These are phyloP conservation scores for Pipistrellus pygmaeus DNA, from an alignment of 2,797 vertebrate species.

Conservation along the genomic window DNA sequence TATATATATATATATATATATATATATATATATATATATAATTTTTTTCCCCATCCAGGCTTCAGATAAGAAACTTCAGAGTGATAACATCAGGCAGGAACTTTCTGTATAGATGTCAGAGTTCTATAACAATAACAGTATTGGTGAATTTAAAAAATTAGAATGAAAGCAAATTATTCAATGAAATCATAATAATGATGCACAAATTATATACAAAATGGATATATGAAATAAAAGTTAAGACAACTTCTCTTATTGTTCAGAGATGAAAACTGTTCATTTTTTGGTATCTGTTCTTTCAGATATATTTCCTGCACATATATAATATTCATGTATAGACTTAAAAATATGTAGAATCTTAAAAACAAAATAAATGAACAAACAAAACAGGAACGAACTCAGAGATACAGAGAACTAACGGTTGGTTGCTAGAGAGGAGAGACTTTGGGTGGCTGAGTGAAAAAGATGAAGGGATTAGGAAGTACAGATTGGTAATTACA, in stretches of 20 bases:
- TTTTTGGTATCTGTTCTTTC: constrained; percentile 1
- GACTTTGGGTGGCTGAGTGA: too few species aligned
- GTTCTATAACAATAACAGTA: background rate
- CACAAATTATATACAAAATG: background rate
- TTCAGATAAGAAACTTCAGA: background rate
- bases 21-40: too few species aligned
- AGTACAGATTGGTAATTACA: background rate
- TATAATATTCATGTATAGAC: background rate
- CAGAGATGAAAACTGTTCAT: background rate
- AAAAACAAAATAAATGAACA: background rate
- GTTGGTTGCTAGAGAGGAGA: background rate
- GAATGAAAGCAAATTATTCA: background rate
- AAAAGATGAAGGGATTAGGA: background rate
- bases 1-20: too few species aligned
- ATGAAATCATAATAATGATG: background rate
- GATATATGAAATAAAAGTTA: background rate
- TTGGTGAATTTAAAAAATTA: background rate
- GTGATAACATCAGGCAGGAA: background rate
- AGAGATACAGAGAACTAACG: background rate
- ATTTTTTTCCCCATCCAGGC: background rate
- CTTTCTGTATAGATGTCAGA: background rate
- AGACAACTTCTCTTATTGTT: background rate
- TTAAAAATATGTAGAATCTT: background rate
- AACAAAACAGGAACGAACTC: background rate
- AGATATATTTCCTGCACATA: background rate